Percentiles rank a stretch among this genome's conserved stretches.
phyloP scores from a whole-genome alignment of 2,888 invertebrate genomes.

The Lithophane semibrunnea region DNA sequence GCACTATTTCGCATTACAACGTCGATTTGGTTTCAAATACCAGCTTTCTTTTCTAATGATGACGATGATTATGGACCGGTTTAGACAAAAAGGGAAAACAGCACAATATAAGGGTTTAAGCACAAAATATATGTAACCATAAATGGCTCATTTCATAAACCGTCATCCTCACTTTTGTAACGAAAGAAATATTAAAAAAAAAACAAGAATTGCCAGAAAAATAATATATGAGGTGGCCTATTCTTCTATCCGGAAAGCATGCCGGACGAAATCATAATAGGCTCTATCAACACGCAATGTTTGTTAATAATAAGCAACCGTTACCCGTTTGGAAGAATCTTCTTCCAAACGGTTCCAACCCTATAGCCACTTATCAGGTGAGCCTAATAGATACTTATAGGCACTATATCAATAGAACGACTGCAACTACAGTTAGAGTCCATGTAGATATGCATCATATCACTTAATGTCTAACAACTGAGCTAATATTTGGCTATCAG shows the following conservation, averaged over 20 bases:
- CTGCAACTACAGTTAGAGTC: constrained; percentile 12
- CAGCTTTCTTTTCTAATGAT: not conserved
- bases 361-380: not conserved
- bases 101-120: not conserved
- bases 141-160: not conserved
- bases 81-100: not conserved
- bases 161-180: not conserved
- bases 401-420: not conserved
- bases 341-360: not conserved
- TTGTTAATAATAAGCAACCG: not conserved
- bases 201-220: not conserved
- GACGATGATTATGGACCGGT: not conserved
- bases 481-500: constrained; percentile 56
- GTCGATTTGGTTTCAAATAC: not conserved
- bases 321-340: too few relatives aligned
- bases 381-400: too few relatives aligned
- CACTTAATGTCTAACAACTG: constrained; percentile 54
- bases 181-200: not conserved
- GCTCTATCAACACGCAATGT: not conserved
- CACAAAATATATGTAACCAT: too few relatives aligned
- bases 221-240: not conserved
- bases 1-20: not conserved
- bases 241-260: too few relatives aligned
- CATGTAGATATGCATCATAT: constrained; percentile 34
- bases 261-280: not conserved